phyloP scores from a whole-genome alignment of 2,888 invertebrate species.

The Rhimphoctona megacephalus region DNA sequence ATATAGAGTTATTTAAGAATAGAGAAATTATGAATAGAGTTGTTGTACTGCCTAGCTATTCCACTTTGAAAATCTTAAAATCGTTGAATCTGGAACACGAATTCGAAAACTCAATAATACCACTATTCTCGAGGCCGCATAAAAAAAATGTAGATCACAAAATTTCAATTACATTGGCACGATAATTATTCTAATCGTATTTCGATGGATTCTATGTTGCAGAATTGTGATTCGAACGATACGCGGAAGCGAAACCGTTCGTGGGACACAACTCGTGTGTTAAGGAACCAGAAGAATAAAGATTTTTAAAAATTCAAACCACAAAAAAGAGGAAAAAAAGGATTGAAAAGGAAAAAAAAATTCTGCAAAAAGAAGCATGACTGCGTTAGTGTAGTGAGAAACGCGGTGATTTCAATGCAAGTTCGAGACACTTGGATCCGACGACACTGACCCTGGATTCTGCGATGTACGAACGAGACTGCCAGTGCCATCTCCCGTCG shows the following conservation, averaged over 20 bases:
- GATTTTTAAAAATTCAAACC: constrained; percentile 4
- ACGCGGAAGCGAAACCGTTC: constrained; percentile 45
- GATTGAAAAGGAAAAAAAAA: constrained; percentile 17
- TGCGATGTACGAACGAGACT: constrained; percentile 4
- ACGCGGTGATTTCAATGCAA: constrained; percentile 73
- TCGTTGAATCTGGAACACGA: neutral
- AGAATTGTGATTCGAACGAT: constrained; percentile 51
- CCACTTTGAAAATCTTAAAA: neutral
- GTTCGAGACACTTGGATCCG: constrained; percentile 58
- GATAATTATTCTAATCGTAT: neutral
- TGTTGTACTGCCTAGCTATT: no score
- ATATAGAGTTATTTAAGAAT: no score
- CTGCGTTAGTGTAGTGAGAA: constrained; percentile 26
- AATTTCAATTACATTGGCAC: neutral
- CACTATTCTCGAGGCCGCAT: neutral
- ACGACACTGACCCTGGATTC: constrained; percentile 43
- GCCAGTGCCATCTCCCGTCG: constrained; percentile 33
- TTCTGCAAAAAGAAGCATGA: constrained; percentile 3
- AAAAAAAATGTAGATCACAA: neutral
- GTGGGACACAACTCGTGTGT: constrained; percentile 70
- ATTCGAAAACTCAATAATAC: neutral
- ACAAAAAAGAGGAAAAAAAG: neutral
- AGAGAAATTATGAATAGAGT: no score
- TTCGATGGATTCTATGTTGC: constrained; percentile 24
- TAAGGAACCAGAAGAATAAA: constrained; percentile 54